Base-by-base conservation (phyloP, 2,888 invertebrate genomes). In the Platycheirus albimanus region DNA sequence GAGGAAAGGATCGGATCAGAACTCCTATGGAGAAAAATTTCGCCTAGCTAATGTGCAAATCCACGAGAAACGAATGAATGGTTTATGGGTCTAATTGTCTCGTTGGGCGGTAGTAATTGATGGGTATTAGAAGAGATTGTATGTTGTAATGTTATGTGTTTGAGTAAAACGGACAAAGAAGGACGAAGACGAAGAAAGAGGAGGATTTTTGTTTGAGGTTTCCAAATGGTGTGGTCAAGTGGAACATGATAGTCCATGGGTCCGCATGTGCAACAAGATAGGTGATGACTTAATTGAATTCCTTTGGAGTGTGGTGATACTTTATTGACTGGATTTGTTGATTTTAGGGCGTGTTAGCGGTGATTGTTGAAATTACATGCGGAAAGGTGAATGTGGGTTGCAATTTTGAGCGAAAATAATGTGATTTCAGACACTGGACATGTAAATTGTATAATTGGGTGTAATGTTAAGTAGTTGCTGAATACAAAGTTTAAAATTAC, bases 211-310 rank as follows among this genome's bases (percentile, higher is more conserved):
- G 30, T 4, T 33, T 33, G 8, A 3, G 41, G 17, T 11, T 11
- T 36, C 6, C 64, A 36, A 36, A 43, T 66, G 58, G 71, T 71
- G 52, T 72, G 77, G 81, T 72, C 81, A 81, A 67, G 81, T 67
- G 70, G 69, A 61, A 67, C 43, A 20, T 49, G 51, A 20, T 15
- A n/a, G n/a, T n/a, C n/a, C n/a, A n/a, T n/a, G n/a, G n/a, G n/a
- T n/a, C n/a, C n/a, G 24, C 38, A 41, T 0, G 10, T 13, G 45
- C 20, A 58, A 72, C 72, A 56, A 66, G 41, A 77, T 47, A 67
- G 78, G 78, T 83, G 83, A 83, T 78, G 83, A 83, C 83, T 83
- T 74, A 83, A 83, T 83, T 83, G 77, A 83, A 83, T 83, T 83
- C 72, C 69, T 78, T 61, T 58, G 24, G 20, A 63, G 67, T 38